A percentile compares a stretch with the other conserved stretches of the same genome.
Conservation (phyloP, 2,797 vertebrate species). For the Acridotheres tristis region DNA sequence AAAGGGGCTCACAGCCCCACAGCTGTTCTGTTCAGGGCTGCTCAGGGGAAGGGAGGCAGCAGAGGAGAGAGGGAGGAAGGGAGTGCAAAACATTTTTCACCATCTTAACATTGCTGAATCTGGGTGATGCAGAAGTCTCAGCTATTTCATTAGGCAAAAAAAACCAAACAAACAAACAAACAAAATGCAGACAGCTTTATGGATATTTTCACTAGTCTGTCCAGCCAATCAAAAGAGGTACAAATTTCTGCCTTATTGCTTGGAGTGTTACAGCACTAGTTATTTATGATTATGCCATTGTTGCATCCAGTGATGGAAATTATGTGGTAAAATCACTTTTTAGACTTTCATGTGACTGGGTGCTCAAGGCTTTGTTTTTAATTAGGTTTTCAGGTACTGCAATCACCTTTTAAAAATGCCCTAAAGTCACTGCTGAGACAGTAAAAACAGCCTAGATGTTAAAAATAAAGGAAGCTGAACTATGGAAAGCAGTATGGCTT, state of each 20-base stretch:
- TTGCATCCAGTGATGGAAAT: conserved; percentile 16
- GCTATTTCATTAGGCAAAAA: neutral
- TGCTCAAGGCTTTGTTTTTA: conserved; percentile 39
- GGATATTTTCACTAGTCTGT: neutral
- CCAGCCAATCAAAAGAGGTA: neutral
- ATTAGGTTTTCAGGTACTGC: conserved; percentile 31
- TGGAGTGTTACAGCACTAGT: neutral
- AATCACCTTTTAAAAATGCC: conserved; percentile 43
- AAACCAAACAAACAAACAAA: neutral
- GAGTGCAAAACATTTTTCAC: neutral
- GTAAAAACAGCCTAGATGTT: conserved; percentile 2
- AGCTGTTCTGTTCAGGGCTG: neutral
- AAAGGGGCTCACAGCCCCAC: neutral
- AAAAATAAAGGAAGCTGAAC: conserved; percentile 5
- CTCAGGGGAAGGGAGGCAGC: neutral
- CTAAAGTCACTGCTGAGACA: conserved; percentile 13
- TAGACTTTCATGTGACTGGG: neutral
- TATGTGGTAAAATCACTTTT: conserved; percentile 21
- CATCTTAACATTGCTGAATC: neutral
- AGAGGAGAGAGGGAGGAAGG: neutral
- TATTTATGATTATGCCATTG: neutral
- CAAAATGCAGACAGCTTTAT: neutral
- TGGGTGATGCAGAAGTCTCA: neutral
- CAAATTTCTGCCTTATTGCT: neutral
- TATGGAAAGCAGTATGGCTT: neutral